Conservation (phyloP, 2,797 vertebrate species). For the Paramormyrops hopkinsi region DNA sequence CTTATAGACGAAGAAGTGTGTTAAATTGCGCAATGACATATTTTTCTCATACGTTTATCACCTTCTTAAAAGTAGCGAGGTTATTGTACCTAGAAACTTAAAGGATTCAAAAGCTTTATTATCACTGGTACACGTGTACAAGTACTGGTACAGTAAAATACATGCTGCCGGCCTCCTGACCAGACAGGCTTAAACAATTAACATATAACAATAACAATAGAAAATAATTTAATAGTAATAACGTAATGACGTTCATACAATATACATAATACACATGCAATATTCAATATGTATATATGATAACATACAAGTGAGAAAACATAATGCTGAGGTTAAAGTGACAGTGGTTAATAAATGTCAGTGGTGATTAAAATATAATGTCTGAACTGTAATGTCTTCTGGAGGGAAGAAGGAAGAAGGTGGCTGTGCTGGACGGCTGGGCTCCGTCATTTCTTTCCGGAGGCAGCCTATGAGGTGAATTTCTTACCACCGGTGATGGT, state of each 20-base stretch:
- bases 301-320: too few species aligned
- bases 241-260: background rate
- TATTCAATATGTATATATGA: background rate
- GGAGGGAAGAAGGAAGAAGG: too few species aligned
- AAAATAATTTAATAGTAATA: background rate
- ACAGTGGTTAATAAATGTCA: too few species aligned
- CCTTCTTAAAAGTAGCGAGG: background rate
- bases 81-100: background rate
- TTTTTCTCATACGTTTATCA: background rate
- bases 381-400: too few species aligned
- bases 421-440: too few species aligned
- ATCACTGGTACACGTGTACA: background rate
- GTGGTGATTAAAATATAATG: too few species aligned
- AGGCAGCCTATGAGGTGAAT: too few species aligned
- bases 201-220: background rate
- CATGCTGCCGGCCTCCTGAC: too few species aligned
- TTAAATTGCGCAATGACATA: background rate
- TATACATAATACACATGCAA: background rate
- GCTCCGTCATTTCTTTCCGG: too few species aligned
- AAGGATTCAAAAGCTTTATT: background rate
- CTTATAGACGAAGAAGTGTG: background rate
- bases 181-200: background rate
- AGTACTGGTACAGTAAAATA: background rate
- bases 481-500: too few species aligned
- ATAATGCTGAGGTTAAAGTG: too few species aligned